Evolutionary conservation across 2,797 vertebrate species (phyloP).

Genomic region (Mormyrops attenuatus): DNA sequence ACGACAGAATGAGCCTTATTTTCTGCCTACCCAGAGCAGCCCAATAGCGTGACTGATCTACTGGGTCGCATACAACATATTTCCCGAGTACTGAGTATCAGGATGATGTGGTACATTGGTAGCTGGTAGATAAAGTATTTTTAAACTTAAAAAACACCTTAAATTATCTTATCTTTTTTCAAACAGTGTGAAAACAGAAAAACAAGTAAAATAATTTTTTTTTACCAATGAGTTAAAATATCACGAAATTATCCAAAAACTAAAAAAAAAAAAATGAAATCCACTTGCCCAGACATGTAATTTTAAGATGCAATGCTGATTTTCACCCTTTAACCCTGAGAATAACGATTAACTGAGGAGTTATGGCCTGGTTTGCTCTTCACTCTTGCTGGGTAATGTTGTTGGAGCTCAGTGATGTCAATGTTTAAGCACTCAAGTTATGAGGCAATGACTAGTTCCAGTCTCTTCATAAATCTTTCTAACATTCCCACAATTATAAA

Average conservation of each 20-base stretch:
- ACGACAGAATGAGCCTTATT: neutral
- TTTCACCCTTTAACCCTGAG: conserved; percentile 8
- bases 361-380: neutral
- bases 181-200: neutral
- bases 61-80: neutral
- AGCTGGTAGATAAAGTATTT: neutral
- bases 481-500: conserved; percentile 3
- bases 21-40: neutral
- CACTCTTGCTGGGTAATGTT: neutral
- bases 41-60: neutral
- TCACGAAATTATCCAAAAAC: neutral
- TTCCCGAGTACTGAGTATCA: neutral
- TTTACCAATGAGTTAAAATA: neutral
- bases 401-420: conserved; percentile 9
- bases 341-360: conserved; percentile 21
- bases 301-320: conserved; percentile 7
- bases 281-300: neutral
- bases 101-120: neutral
- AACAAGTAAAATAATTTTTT: neutral
- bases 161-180: neutral
- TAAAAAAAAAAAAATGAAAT: neutral
- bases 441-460: neutral
- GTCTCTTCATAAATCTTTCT: neutral
- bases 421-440: conserved; percentile 21
- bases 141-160: neutral